Percentiles rank a stretch among this genome's conserved stretches.
Conservation (phyloP, 2,113 vertebrate species). For the Anguilla japonica region DNA sequence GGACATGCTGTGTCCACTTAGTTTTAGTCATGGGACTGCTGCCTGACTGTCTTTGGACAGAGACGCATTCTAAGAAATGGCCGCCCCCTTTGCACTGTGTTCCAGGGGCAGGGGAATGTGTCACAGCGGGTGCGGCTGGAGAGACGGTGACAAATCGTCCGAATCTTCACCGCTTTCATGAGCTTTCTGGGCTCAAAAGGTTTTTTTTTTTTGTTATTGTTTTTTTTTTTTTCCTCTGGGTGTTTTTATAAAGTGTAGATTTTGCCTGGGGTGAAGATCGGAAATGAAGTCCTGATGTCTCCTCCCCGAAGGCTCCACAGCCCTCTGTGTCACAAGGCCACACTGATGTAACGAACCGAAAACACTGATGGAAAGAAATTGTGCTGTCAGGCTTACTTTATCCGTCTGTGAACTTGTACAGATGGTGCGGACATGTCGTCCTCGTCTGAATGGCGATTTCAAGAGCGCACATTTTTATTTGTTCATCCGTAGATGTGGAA, state of each 20-base stretch:
- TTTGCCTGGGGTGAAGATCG: not conserved
- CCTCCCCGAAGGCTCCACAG: not conserved
- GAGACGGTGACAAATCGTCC: not conserved
- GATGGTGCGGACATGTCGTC: not conserved
- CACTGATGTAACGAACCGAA: not conserved
- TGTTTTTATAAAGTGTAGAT: not conserved
- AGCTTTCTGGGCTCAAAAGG: not conserved
- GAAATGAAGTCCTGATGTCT: slow-evolving; percentile 1
- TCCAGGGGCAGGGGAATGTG: slow-evolving; percentile 29
- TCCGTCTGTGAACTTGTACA: not conserved
- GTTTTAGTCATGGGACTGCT: not conserved
- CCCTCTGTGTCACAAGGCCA: not conserved
- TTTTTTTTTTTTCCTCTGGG: not conserved
- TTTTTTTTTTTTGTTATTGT: not conserved
- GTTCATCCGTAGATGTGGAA: too few species aligned
- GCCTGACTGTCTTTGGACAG: not conserved
- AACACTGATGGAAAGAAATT: not conserved
- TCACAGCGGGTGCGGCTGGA: slow-evolving; percentile 29
- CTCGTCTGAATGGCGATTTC: not conserved
- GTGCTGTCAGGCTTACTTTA: not conserved
- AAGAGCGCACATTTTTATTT: not conserved
- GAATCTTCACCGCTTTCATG: not conserved
- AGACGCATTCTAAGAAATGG: slow-evolving; percentile 27
- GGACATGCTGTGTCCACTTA: not conserved
- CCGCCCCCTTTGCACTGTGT: slow-evolving; percentile 14